Percentiles rank a stretch among this genome's conserved stretches.
Evolutionary conservation across 2,888 invertebrate genomes (phyloP).

Genomic region (Drosophila fulvimacula): DNA sequence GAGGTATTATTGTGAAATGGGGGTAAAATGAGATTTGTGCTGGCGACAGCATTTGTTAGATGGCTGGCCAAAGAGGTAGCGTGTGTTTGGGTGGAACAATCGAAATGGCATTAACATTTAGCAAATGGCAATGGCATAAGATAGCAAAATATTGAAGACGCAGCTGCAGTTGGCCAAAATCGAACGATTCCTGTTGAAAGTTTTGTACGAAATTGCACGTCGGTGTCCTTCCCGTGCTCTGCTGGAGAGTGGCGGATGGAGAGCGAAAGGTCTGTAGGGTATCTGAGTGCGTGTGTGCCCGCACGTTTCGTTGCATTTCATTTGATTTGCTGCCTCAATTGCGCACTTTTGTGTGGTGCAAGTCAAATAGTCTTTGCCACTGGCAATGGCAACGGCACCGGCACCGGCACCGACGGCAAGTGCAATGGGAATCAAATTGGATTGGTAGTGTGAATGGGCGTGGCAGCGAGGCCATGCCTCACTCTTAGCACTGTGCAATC

Average conservation of each 20-base stretch:
- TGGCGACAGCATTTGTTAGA: constrained; percentile 46
- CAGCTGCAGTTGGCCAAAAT: constrained; percentile 75
- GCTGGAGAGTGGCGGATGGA: background rate
- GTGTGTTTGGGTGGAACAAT: constrained; percentile 50
- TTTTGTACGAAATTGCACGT: constrained; percentile 63
- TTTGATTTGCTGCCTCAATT: constrained; percentile 79
- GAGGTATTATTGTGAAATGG: constrained; percentile 30
- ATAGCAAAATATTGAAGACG: constrained; percentile 68
- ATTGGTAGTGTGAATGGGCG: constrained; percentile 1
- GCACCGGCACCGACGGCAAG: constrained; percentile 6
- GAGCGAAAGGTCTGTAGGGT: constrained; percentile 2
- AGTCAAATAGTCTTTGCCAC: constrained; percentile 65
- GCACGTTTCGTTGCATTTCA: constrained; percentile 74
- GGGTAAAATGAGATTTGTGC: constrained; percentile 54
- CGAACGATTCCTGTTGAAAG: constrained; percentile 70
- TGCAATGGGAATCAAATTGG: constrained; percentile 14
- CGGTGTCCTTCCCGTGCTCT: constrained; percentile 10
- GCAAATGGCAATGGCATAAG: constrained; percentile 72
- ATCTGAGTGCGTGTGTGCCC: constrained; percentile 53
- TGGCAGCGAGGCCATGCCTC: constrained; percentile 14
- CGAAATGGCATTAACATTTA: constrained; percentile 79
- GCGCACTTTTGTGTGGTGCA: constrained; percentile 75
- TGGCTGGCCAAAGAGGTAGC: constrained; percentile 6
- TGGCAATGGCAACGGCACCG: background rate
- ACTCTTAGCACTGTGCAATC: constrained; percentile 55